Percentiles rank a stretch among this genome's conserved stretches.
phyloP scores from a whole-genome alignment of 1,140 invertebrate species.

The Aphelenchoides besseyi region DNA sequence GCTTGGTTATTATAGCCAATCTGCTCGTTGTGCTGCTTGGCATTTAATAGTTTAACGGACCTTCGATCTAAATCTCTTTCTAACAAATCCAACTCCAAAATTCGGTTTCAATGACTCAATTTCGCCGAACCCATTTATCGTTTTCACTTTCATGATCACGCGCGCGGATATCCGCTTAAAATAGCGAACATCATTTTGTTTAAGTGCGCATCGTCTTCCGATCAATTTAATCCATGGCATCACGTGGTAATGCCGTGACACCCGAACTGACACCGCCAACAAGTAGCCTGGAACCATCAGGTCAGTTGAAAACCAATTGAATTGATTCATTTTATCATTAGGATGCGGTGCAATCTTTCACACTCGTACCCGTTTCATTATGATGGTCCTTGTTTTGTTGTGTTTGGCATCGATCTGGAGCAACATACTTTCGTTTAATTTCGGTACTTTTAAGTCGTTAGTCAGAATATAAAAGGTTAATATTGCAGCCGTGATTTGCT shows the following conservation, averaged over 20 bases:
- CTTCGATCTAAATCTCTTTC: too few relatives aligned
- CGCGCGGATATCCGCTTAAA: too few relatives aligned
- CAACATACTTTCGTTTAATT: slow-evolving; percentile 50
- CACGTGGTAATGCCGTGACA: neutral
- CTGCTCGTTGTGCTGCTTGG: too few relatives aligned
- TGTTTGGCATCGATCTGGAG: slow-evolving; percentile 49
- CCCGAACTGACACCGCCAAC: neutral
- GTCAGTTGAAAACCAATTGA: neutral
- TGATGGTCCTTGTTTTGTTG: slow-evolving; percentile 44
- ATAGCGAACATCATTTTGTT: too few relatives aligned
- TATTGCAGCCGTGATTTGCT: neutral
- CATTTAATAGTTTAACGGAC: too few relatives aligned
- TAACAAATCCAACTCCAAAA: too few relatives aligned
- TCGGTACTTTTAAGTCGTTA: slow-evolving; percentile 47
- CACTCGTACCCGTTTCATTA: slow-evolving; percentile 41
- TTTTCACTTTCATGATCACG: too few relatives aligned
- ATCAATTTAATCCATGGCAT: neutral
- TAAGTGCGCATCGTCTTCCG: too few relatives aligned
- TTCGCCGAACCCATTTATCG: too few relatives aligned
- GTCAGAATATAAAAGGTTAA: neutral
- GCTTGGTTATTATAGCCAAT: too few relatives aligned
- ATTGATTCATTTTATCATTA: neutral
- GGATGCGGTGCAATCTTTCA: slow-evolving; percentile 25
- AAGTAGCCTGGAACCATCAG: neutral
- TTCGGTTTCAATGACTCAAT: too few relatives aligned